Evolutionary conservation across 2,113 vertebrate species (phyloP), one percentile per base, ranked within the genome.

Genomic region (Sclerurus mexicanus): DNA sequence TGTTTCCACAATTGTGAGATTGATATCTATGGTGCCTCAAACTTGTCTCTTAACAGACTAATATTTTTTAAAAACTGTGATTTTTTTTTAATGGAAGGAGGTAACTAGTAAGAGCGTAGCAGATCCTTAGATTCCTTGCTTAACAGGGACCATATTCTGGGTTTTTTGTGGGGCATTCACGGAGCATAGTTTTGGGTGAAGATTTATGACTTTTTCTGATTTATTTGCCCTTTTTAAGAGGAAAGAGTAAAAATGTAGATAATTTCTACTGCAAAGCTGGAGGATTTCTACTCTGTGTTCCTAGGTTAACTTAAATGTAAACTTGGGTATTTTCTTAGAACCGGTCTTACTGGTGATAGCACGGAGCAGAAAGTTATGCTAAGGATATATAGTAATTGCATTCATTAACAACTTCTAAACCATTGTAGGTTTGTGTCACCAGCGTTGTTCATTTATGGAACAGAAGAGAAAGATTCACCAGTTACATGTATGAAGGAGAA

Each of bases 371-470:
- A 82, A 40, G 25, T 68, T 82, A 28, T 25, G n/a, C 15, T 94
- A 69, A 67, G 19, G 16, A 30, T 22, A 21, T 7, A 18, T 4
- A 66, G 31, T 20, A 90, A 25, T 68, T 60, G 39, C 89, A 5
- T 71, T 93, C 24, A 85, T 44, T 83, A 80, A 80, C 62, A 44
- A 25, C 44, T 91, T 85, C 67, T 73, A 40, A 88, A 90, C 84
- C 73, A 3, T 91, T 96, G 67, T 90, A 99, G 99, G 35, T 98
- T 98, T 96, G 98, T 99, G 73, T 98, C 96, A 87, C 99, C 99
- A 24, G 95, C 97, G 44, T 98, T 98, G 1, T 99, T 99, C 97
- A 79, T 99, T 42, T 99, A 99, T 94, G 99, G 99, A 89, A 95
- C 98, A 49, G 93, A 95, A 82, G 98, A 98, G 18, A 85, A 84